phyloP scores from a whole-genome alignment of 1,140 invertebrate species.

The Saccostrea echinata region DNA sequence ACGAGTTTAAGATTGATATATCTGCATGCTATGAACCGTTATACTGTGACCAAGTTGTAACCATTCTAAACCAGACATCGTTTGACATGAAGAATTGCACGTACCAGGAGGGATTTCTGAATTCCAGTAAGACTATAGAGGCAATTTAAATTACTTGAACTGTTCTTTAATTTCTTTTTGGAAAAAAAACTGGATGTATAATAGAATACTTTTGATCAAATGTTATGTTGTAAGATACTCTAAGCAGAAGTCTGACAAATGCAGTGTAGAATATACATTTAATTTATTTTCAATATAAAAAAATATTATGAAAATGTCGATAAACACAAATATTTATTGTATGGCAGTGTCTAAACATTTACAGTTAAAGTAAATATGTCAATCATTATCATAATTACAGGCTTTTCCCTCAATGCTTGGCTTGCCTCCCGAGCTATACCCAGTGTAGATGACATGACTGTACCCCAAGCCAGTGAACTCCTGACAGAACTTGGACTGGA shows the following conservation, averaged over 20 bases:
- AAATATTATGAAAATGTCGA: too few relatives aligned
- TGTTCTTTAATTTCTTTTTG: too few relatives aligned
- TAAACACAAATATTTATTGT: too few relatives aligned
- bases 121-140: background rate
- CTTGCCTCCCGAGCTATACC: slow-evolving; percentile 1
- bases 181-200: too few relatives aligned
- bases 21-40: background rate
- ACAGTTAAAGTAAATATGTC: too few relatives aligned
- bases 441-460: slow-evolving; percentile 8
- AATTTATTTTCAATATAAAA: too few relatives aligned
- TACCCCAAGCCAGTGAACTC: slow-evolving; percentile 28
- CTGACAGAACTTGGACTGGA: slow-evolving; percentile 30
- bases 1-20: background rate
- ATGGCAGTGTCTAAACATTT: too few relatives aligned
- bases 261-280: too few relatives aligned
- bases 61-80: background rate
- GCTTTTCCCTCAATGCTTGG: slow-evolving; percentile 42
- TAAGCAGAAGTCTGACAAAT: too few relatives aligned
- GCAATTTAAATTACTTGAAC: too few relatives aligned
- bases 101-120: slow-evolving; percentile 8
- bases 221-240: too few relatives aligned
- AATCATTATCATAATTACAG: background rate
- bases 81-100: slow-evolving; percentile 36
- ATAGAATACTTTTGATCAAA: too few relatives aligned
- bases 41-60: background rate